Evolutionary conservation across 1,140 invertebrate genomes (phyloP), one percentile per base, ranked within the genome.

Genomic region (Drosophila burlai): DNA sequence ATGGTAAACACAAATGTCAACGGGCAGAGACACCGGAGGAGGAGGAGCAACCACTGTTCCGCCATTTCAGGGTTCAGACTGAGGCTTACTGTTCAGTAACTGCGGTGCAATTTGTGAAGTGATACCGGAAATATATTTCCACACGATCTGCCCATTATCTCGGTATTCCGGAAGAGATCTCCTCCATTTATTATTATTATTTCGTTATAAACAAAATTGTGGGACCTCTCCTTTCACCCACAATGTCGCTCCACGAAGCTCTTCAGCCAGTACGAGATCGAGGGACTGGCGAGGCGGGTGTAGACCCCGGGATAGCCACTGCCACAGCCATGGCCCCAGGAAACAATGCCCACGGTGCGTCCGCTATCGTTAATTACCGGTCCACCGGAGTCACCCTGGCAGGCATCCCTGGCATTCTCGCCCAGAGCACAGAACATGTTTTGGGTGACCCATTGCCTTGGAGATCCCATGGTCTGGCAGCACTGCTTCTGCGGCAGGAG

Each of bases 231-330:
- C 47, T 3, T 29, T 50, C 26, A 24, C 46, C 45, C 68, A 40
- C 85, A 85, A 66, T 85, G 3, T 5, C 11, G 18, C 1, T 50
- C 3, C 1, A 78, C 24, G 8, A 62, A 47, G 40, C 24, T 55
- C 34, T 76, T 83, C 0, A 91, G 16, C 50, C 71, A 83, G 1
- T 24, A 60, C 0, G 40, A 61, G 18, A 90, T 72, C 4, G 18
- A 2, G 1, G 45, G 36, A 40, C 67, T 79, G 34, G 64, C 65
- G 2, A 89, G 50, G 10, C 71, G 68, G 10, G 84, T 89, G 18
- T 96, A 96, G 13, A 96, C 94, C 4, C 95, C 95, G 0, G 95
- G 95, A n/a, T 42, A 50, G n/a, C 79, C 75, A 11, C 47, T 54
- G 46, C 85, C 85, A 47, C 85, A 90, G 2, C 72, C 94, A 42